A percentile compares a stretch with the other conserved stretches of the same genome.
These are phyloP conservation scores for Yasuhikotakia modesta DNA, from an alignment of 2,797 vertebrate species.

Conservation along the genomic window DNA sequence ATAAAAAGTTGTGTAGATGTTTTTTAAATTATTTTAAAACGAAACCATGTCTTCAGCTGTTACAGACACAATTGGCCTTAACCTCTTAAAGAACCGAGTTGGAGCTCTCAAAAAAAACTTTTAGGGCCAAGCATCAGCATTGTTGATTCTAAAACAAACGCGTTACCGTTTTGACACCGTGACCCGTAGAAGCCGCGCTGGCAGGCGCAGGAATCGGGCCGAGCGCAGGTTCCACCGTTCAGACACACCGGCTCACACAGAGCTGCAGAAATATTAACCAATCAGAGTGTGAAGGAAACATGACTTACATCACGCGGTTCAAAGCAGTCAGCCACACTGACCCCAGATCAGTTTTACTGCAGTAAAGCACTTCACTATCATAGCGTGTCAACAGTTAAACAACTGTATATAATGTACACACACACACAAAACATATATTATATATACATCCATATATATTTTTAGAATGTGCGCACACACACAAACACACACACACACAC, in stretches of 20 bases:
- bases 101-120: background rate
- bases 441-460: too few species aligned
- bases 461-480: too few species aligned
- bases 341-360: too few species aligned
- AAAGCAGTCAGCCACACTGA: background rate
- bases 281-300: background rate
- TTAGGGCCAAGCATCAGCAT: background rate
- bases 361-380: too few species aligned
- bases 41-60: background rate
- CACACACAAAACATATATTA: too few species aligned
- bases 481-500: too few species aligned
- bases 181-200: slow-evolving; percentile 80
- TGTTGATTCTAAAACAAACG: slow-evolving; percentile 3
- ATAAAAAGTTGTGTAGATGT: background rate
- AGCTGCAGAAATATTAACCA: slow-evolving; percentile 63
- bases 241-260: slow-evolving; percentile 81
- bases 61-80: background rate
- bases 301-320: background rate
- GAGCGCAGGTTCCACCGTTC: slow-evolving; percentile 78
- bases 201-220: slow-evolving; percentile 74
- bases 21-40: slow-evolving; percentile 1
- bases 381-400: too few species aligned
- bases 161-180: slow-evolving; percentile 80
- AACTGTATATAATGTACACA: too few species aligned
- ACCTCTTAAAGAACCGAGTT: slow-evolving; percentile 17